These are phyloP conservation scores for Gymnodraco acuticeps DNA, from an alignment of 2,797 vertebrate genomes.

Conservation along the genomic window DNA sequence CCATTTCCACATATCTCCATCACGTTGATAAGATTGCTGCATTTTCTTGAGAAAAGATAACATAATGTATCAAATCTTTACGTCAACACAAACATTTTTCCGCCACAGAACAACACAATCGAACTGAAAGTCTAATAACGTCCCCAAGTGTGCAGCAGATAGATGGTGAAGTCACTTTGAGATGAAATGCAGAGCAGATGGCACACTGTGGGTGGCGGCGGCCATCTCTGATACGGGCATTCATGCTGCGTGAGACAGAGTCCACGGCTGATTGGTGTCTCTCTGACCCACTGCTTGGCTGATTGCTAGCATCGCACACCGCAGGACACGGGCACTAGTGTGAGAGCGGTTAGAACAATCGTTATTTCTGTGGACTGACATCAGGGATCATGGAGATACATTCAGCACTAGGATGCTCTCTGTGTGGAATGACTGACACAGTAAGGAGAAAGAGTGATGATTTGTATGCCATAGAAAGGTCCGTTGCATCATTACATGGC, in stretches of 20 bases:
- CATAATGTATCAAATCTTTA: not conserved
- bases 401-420: slow-evolving; percentile 10
- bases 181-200: slow-evolving; percentile 77
- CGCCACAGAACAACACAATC: slow-evolving; percentile 19
- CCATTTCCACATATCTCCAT: too few relatives aligned
- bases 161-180: slow-evolving; percentile 63
- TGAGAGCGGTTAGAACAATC: slow-evolving; percentile 64
- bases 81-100: not conserved
- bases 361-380: slow-evolving; percentile 50
- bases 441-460: too few relatives aligned
- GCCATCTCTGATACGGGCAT: slow-evolving; percentile 68
- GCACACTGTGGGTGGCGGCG: slow-evolving; percentile 70
- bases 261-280: slow-evolving; percentile 80
- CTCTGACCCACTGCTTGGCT: slow-evolving; percentile 78
- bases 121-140: slow-evolving; percentile 20
- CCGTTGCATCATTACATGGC: too few relatives aligned
- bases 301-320: slow-evolving; percentile 78
- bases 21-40: not conserved
- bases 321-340: slow-evolving; percentile 59
- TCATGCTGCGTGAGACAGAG: slow-evolving; percentile 74
- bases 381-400: slow-evolving; percentile 40
- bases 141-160: slow-evolving; percentile 48
- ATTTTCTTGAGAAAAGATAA: not conserved
- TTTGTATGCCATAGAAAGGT: too few relatives aligned
- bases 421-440: not conserved